These are phyloP conservation scores for Argyra leucocephala DNA, from an alignment of 2,888 invertebrate species.

Conservation along the genomic window DNA sequence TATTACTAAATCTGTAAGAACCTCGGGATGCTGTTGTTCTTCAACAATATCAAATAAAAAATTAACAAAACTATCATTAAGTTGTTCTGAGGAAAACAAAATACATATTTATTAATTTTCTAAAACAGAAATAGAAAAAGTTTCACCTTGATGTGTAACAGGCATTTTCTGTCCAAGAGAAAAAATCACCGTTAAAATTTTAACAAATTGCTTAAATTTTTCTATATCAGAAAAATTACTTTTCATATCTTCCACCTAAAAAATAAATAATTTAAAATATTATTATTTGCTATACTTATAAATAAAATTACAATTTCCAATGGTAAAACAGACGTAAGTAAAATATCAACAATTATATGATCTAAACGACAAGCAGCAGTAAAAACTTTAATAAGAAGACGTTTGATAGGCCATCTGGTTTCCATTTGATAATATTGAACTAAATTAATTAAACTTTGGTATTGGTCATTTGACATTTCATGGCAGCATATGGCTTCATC, in stretches of 20 bases:
- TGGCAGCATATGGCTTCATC: conserved; percentile 80
- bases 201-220: conserved; percentile 71
- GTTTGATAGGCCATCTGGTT: conserved; percentile 73
- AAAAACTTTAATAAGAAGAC: conserved; percentile 73
- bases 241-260: conserved; percentile 59
- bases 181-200: conserved; percentile 78
- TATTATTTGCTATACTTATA: conserved; percentile 49
- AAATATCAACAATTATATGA: conserved; percentile 66
- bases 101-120: no score
- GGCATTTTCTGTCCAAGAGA: conserved; percentile 86
- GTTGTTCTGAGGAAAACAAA: conserved; percentile 57
- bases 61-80: conserved; percentile 71
- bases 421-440: conserved; percentile 97
- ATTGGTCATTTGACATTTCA: conserved; percentile 73
- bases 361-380: conserved; percentile 81
- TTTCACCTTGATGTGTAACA: conserved; percentile 81
- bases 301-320: conserved; percentile 74
- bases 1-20: conserved; percentile 74
- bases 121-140: conserved; percentile 31
- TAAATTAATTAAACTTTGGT: conserved; percentile 71
- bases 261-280: conserved; percentile 47
- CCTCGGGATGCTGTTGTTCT: conserved; percentile 70
- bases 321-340: conserved; percentile 80
- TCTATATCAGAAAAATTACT: conserved; percentile 68
- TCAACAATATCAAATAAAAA: conserved; percentile 77